Evolutionary conservation across 2,888 invertebrate species (phyloP).

Genomic region (Leucania comma): DNA sequence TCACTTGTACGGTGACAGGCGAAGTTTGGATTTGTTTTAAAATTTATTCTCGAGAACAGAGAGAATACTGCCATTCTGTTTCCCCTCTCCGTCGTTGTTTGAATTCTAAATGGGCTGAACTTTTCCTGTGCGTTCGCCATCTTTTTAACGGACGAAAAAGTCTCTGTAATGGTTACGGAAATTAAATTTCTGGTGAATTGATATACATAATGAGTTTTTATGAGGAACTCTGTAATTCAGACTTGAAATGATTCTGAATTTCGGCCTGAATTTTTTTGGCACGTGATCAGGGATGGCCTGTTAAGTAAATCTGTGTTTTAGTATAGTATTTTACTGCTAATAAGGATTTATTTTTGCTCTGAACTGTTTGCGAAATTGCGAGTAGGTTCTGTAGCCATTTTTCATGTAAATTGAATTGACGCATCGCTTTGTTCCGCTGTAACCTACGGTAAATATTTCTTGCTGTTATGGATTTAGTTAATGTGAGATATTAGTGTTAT

Average conservation of each 20-base stretch:
- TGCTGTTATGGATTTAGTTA: neutral
- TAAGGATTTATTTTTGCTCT: constrained; percentile 36
- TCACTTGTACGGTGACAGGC: constrained; percentile 82
- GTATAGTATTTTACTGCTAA: constrained; percentile 45
- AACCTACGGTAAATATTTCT: neutral
- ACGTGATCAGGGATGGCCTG: constrained; percentile 8
- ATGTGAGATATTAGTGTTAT: neutral
- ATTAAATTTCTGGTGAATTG: constrained; percentile 70
- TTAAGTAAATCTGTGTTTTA: constrained; percentile 35
- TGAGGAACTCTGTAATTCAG: constrained; percentile 53
- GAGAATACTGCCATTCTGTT: constrained; percentile 79
- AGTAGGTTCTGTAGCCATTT: constrained; percentile 25
- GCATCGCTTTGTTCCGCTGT: neutral
- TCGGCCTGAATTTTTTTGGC: constrained; percentile 30
- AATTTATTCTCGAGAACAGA: constrained; percentile 80
- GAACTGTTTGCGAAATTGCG: constrained; percentile 26
- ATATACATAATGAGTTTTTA: constrained; percentile 65
- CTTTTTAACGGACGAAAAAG: constrained; percentile 71
- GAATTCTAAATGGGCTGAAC: constrained; percentile 84
- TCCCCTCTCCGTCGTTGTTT: constrained; percentile 83
- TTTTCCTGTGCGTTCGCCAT: constrained; percentile 68
- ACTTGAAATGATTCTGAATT: constrained; percentile 31
- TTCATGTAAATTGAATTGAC: constrained; percentile 50
- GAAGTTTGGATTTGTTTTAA: constrained; percentile 86
- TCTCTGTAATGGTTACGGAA: constrained; percentile 72